Percentiles rank a stretch among this genome's conserved stretches.
phyloP scores from a whole-genome alignment of 2,113 vertebrate genomes.

The Eurypyga helias region DNA sequence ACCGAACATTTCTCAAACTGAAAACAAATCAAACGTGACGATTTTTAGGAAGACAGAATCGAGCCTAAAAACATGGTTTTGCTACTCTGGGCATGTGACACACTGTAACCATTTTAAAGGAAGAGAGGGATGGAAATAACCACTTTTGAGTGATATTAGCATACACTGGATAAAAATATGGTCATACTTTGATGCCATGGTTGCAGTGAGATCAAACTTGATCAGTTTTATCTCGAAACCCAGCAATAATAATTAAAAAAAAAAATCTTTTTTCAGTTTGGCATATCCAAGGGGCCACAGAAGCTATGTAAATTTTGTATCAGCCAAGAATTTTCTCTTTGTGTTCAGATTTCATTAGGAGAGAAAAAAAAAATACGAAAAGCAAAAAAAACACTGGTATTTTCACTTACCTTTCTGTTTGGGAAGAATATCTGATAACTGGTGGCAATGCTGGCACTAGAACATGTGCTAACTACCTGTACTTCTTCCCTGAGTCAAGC shows the following conservation, averaged over 20 bases:
- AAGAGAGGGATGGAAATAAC: background rate
- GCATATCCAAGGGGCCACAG: background rate
- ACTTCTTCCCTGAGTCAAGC: background rate
- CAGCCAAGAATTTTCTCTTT: background rate
- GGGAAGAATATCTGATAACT: background rate
- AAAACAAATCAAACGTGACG: background rate
- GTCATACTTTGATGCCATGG: background rate
- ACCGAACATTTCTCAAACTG: slow-evolving; percentile 25
- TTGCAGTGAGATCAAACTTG: background rate
- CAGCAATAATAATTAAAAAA: background rate
- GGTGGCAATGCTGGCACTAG: background rate
- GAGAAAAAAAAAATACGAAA: background rate
- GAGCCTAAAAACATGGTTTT: background rate
- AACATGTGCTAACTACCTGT: background rate
- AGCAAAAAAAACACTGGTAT: background rate
- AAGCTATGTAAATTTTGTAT: background rate
- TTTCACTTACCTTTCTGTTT: background rate
- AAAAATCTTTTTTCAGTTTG: background rate
- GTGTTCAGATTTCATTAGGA: background rate
- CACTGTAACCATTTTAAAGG: background rate
- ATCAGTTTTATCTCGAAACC: background rate
- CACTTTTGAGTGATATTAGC: background rate
- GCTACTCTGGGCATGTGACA: background rate
- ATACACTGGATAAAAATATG: background rate
- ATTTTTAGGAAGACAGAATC: background rate